phyloP scores from a whole-genome alignment of 2,113 vertebrate genomes.

The Zosterops borbonicus region DNA sequence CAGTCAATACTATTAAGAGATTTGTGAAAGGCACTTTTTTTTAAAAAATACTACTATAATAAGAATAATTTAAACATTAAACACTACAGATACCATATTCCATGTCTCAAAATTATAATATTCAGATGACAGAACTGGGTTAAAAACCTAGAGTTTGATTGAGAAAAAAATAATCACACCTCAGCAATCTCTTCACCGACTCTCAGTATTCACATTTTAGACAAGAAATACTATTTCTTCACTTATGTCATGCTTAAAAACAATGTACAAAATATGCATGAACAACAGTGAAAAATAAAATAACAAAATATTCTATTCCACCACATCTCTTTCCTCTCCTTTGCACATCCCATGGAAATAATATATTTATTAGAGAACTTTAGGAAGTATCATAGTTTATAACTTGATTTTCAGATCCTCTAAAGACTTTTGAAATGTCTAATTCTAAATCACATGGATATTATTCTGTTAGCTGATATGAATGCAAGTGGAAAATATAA shows the following conservation, averaged over 20 bases:
- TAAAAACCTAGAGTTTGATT: neutral
- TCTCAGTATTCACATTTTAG: neutral
- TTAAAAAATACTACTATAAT: neutral
- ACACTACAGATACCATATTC: neutral
- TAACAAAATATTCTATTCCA: neutral
- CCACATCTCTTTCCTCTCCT: neutral
- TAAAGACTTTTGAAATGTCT: slow-evolving; percentile 28
- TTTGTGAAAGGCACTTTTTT: neutral
- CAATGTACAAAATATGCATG: neutral
- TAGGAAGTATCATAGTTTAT: neutral
- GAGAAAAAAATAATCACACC: neutral
- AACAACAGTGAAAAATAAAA: neutral
- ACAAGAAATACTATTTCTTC: neutral
- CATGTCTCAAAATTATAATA: neutral
- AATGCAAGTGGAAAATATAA: slow-evolving; percentile 60
- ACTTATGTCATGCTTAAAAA: neutral
- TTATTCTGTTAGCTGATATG: slow-evolving; percentile 53
- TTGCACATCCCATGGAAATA: neutral
- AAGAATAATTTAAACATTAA: neutral
- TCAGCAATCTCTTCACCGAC: neutral
- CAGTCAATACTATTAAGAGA: neutral
- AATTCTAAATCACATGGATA: slow-evolving; percentile 41
- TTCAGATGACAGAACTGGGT: neutral
- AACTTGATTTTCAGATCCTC: slow-evolving; percentile 3
- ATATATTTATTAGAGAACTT: neutral